Percentiles rank a stretch among this genome's conserved stretches.
Evolutionary conservation across 2,797 vertebrate species (phyloP).

Genomic region (Pelochelys cantorii): DNA sequence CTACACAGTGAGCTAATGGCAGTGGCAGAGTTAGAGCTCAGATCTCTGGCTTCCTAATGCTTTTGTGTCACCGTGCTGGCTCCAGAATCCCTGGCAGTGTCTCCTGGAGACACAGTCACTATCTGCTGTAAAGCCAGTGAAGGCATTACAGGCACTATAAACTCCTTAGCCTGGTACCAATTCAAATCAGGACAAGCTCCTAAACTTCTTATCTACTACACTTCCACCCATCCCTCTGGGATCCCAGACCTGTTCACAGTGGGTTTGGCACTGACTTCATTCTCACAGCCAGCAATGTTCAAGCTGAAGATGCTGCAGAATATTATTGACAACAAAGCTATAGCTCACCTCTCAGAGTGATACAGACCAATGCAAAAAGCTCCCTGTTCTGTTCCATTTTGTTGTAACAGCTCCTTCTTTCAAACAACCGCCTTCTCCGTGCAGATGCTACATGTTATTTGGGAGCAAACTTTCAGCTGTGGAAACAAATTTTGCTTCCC

Average conservation of each 20-base stretch:
- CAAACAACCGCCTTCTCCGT: no score
- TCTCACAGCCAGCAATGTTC: neutral
- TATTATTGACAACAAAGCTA: neutral
- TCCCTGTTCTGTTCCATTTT: neutral
- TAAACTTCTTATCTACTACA: accelerated
- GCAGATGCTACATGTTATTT: neutral
- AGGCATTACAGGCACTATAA: no score
- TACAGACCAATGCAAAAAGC: neutral
- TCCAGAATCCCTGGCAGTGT: neutral
- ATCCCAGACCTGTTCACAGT: neutral
- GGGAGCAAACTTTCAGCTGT: neutral
- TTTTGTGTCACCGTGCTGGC: neutral
- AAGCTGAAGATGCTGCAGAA: neutral
- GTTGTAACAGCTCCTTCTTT: neutral
- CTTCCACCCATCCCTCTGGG: neutral
- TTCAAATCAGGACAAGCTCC: neutral
- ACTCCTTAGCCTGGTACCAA: neutral
- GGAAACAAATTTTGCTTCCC: neutral
- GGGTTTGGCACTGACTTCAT: neutral
- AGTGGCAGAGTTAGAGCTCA: no score
- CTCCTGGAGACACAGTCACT: neutral
- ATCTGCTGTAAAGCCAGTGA: neutral
- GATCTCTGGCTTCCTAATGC: no score
- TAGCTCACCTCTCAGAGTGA: neutral
- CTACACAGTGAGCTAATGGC: no score